A percentile compares a stretch with the other conserved stretches of the same genome.
Evolutionary conservation across 1,140 invertebrate species (phyloP).

Genomic region (Zaprionus tsacasi): DNA sequence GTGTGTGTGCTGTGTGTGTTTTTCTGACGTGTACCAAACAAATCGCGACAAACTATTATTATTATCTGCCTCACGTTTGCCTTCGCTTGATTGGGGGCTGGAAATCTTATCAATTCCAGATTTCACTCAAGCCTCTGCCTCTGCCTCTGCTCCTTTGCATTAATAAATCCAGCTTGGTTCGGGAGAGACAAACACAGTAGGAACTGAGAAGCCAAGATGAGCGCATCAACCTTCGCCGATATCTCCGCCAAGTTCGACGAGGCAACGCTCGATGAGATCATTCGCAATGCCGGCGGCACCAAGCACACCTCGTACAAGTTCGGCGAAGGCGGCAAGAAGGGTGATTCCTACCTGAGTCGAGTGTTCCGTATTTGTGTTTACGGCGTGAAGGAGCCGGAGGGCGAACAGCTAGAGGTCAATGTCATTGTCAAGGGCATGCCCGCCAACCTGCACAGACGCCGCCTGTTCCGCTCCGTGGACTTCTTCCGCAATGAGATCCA

Average conservation of each 20-base stretch:
- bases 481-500: conserved; percentile 89
- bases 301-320: conserved; percentile 85
- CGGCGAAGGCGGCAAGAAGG: conserved; percentile 85
- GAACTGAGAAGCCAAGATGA: conserved; percentile 38
- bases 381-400: conserved; percentile 80
- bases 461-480: conserved; percentile 87
- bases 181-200: conserved; percentile 3
- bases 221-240: conserved; percentile 56
- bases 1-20: neutral
- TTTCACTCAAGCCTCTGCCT: neutral
- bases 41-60: conserved; percentile 13
- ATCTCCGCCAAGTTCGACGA: conserved; percentile 84
- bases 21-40: conserved; percentile 57
- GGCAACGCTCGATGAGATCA: conserved; percentile 84
- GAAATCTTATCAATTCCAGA: conserved; percentile 28
- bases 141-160: neutral
- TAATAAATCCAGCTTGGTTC: conserved; percentile 15
- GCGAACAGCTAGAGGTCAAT: conserved; percentile 57
- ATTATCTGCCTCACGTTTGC: neutral
- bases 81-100: conserved; percentile 12
- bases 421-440: conserved; percentile 88
- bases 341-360: conserved; percentile 88
- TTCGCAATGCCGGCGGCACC: conserved; percentile 79
- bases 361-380: conserved; percentile 86
- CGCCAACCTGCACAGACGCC: conserved; percentile 86